Evolutionary conservation across 2,113 vertebrate species (phyloP).

Genomic region (Leptosomus discolor): DNA sequence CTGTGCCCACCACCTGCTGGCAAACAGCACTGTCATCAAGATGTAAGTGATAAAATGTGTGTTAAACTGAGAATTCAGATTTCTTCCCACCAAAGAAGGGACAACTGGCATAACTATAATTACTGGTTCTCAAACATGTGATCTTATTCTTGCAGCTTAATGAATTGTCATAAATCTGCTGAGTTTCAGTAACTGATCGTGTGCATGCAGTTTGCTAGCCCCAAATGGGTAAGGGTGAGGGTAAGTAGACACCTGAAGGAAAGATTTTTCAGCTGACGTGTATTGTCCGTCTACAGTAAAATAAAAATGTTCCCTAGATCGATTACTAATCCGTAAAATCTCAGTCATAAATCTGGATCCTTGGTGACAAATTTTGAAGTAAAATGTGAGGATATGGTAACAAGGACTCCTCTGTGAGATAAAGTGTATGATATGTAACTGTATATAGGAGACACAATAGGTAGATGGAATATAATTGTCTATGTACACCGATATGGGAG

Average conservation of each 20-base stretch:
- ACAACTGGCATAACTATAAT: background rate
- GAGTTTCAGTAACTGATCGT: background rate
- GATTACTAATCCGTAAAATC: background rate
- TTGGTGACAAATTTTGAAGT: background rate
- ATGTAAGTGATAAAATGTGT: background rate
- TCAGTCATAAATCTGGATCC: background rate
- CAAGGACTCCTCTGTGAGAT: background rate
- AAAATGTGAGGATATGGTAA: background rate
- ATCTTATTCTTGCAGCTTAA: background rate
- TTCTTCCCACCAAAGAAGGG: background rate
- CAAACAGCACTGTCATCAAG: background rate
- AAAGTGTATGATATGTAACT: background rate
- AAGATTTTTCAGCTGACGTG: background rate
- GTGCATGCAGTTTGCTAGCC: background rate
- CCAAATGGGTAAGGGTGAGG: background rate
- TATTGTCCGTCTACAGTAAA: background rate
- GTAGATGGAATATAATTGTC: background rate
- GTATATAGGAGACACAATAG: background rate
- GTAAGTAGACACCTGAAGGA: background rate
- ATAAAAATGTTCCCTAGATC: slow-evolving; percentile 4
- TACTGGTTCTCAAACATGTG: background rate
- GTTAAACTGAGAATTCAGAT: background rate
- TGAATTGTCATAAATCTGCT: background rate
- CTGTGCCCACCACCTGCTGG: background rate
- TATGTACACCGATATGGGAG: background rate